Base-by-base conservation (phyloP, 2,113 vertebrate species). In the Ammodytes dubius region DNA sequence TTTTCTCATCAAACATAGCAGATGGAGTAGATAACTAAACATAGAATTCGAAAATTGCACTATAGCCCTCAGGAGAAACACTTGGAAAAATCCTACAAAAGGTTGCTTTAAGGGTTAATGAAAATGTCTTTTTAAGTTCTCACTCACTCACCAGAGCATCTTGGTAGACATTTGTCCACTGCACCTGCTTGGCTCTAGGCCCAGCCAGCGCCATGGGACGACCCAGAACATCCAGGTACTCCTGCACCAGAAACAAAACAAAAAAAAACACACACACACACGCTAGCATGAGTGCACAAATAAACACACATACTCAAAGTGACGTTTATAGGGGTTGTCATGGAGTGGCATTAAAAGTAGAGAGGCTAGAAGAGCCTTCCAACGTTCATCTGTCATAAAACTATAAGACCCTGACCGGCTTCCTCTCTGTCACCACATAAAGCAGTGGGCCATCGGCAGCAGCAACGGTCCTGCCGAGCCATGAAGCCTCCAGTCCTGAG, bases 111-210 rank as follows among this genome's bases (percentile, higher is more conserved):
- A 27, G 9, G 4, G 8, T 37, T 8, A 39, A 42, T 70, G 2
- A 70, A 64, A 74, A 50, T n/a, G 7, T 12, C 6, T 3, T 35
- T 69, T 17, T 3, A 45, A 35, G 14, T 61, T 56, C 12, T 54
- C 46, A 59, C 95, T 54, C 46, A 59, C 95, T 95, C 89, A 99
- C 98, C 97, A 99, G 94, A 5, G 98, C 98, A 66, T 99, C 98
- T 90, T 99, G 97, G 89, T 99, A 99, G 69, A 99, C 98, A 0
- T 99, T 99, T 56, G 98, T 99, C 98, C 98, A 99, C 77, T 97
- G 98, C 86, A 99, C 98, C 87, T 99, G 97, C 87, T 99, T 99
- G 84, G 97, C 98, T 79, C 91, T 95, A 66, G 96, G 94, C 58
- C 98, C 98, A 0, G 98, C 98, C 84, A 99, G 94, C 74, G 97